A percentile compares a stretch with the other conserved stretches of the same genome.
Evolutionary conservation across 2,797 vertebrate genomes (phyloP).

Genomic region (Paramormyrops hopkinsi): DNA sequence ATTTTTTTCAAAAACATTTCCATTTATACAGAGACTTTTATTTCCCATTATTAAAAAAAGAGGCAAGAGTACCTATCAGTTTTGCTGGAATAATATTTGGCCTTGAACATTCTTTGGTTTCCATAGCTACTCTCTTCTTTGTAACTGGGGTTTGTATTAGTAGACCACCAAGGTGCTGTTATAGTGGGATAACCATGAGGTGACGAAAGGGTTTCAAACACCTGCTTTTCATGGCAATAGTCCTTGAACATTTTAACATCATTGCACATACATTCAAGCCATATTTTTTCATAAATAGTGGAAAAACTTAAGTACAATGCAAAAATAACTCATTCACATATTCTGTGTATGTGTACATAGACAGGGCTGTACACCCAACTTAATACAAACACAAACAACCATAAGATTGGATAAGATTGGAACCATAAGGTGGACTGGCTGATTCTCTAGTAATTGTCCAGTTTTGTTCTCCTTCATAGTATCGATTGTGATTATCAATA

Average conservation of each 20-base stretch:
- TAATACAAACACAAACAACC: constrained; percentile 50
- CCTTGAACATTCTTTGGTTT: neutral
- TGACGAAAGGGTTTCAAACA: neutral
- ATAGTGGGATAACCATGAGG: neutral
- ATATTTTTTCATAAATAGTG: constrained; percentile 77
- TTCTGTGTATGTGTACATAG: constrained; percentile 33
- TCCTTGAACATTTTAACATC: constrained; percentile 37
- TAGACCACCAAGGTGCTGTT: neutral
- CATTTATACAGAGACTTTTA: neutral
- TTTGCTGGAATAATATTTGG: neutral
- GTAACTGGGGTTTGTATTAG: neutral
- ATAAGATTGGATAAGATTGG: constrained; percentile 39
- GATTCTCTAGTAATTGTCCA: constrained; percentile 54
- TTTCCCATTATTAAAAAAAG: neutral
- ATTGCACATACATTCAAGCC: constrained; percentile 62
- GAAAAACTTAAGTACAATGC: constrained; percentile 57
- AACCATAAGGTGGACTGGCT: constrained; percentile 57
- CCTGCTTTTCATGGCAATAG: neutral
- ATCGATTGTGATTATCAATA: constrained; percentile 37
- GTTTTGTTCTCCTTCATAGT: constrained; percentile 49
- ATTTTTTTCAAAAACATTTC: neutral
- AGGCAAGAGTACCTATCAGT: neutral
- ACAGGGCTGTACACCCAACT: constrained; percentile 68
- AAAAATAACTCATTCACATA: constrained; percentile 37
- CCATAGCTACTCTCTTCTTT: neutral